Base-by-base conservation (phyloP, 1,140 invertebrate species). In the Neodiprion pinetum region DNA sequence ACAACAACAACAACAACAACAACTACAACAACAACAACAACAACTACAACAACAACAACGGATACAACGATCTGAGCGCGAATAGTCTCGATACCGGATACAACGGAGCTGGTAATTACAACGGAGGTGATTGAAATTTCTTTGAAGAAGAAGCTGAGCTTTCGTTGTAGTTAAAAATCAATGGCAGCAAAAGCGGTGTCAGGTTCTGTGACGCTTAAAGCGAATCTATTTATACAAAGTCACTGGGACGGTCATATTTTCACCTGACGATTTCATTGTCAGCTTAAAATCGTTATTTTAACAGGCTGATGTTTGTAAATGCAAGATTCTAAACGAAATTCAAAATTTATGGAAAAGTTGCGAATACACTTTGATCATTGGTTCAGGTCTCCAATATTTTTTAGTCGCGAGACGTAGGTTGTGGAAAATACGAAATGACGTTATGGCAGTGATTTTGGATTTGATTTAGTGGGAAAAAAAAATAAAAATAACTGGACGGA, bases 21-120 rank as follows among this genome's bases (percentile, higher is more conserved):
- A 74, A 72, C 76, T 81, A n/a, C 17, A 17, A 17, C 17, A 17
- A 17, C 17, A 0, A 80, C 71, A 79, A 78, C 4, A 83, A 83
- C 74, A 82, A 83, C 70, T 74, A 75, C 70, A 80, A 76, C 78
- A 80, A 67, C 8, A 74, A 74, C 28, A 67, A 76, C 47, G 75
- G 71, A 8, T 75, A 76, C 65, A 71, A 80, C 70, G 67, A 74
- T 72, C 75, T 72, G 14, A 74, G 75, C 23, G 72, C 66, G 17
- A 80, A 79, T 74, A 77, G 67, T 72, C 75, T 79, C 72, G 77
- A 79, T 48, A 66, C 47, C 10, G 72, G 75, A 49, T 81, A 81
- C 75, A 80, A 81, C 70, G 75, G 77, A n/a, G 14, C 47, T 7
- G 70, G 71, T 11, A 72, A 70, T 28, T 77, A 76, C 53, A 21